phyloP scores from a whole-genome alignment of 2,797 vertebrate genomes.

The Nothura maculosa region DNA sequence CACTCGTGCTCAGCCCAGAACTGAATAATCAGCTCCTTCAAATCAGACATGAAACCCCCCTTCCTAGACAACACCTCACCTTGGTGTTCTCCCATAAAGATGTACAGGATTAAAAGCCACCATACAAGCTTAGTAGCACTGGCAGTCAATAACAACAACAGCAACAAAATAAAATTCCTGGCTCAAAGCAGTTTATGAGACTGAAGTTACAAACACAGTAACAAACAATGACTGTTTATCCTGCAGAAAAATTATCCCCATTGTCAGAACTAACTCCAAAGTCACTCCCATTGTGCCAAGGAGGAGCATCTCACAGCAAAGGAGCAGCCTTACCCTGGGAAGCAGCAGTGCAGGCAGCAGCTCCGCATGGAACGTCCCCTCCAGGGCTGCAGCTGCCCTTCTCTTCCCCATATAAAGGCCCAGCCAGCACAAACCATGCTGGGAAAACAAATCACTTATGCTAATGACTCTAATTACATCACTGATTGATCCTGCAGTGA shows the following conservation, averaged over 20 bases:
- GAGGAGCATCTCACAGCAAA: fast-evolving
- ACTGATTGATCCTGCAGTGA: background rate
- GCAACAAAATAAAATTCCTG: background rate
- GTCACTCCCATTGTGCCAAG: background rate
- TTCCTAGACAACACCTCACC: constrained; percentile 32
- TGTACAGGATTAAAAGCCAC: background rate
- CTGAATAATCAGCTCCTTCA: constrained; percentile 12
- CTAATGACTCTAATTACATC: background rate
- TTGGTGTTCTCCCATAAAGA: background rate
- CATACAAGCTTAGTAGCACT: background rate
- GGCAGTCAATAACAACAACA: background rate
- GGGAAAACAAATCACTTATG: background rate
- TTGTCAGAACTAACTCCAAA: background rate
- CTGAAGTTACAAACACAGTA: background rate
- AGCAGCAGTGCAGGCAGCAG: background rate
- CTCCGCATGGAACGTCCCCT: fast-evolving
- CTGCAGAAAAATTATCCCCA: background rate
- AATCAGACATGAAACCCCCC: background rate
- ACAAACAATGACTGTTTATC: background rate
- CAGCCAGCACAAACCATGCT: background rate
- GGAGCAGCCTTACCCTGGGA: background rate
- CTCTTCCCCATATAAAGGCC: background rate
- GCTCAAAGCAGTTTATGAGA: background rate
- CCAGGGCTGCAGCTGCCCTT: background rate
- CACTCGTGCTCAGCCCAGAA: background rate